Conservation (phyloP, 2,797 vertebrate genomes). For the Sebastes reedi region DNA sequence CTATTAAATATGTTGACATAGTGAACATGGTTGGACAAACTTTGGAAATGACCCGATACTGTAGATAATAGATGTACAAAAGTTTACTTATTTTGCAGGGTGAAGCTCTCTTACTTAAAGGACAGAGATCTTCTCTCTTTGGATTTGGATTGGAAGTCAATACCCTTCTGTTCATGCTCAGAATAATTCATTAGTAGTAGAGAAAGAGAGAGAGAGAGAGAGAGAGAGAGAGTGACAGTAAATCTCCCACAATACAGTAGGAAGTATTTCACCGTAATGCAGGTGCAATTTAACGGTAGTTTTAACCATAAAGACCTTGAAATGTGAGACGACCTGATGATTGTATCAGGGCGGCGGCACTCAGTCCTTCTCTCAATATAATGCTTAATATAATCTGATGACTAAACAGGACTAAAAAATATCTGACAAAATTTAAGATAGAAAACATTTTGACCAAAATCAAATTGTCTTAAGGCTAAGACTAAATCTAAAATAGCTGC, state of each 20-base stretch:
- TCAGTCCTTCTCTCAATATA: too few species aligned
- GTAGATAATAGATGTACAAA: neutral
- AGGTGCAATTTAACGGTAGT: neutral
- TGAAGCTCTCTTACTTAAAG: neutral
- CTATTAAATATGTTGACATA: neutral
- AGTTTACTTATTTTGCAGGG: neutral
- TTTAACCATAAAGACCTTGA: neutral
- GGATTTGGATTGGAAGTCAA: neutral
- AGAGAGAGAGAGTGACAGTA: neutral
- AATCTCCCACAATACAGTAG: neutral
- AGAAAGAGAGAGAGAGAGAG: too few species aligned
- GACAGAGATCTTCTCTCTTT: neutral
- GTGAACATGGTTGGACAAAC: neutral
- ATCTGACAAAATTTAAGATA: too few species aligned
- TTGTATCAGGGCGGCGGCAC: too few species aligned
- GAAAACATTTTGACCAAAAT: too few species aligned
- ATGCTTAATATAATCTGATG: too few species aligned
- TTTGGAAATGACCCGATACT: neutral
- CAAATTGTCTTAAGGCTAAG: too few species aligned
- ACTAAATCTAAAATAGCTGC: too few species aligned
- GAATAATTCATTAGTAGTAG: slow-evolving; percentile 2
- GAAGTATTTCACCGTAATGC: neutral
- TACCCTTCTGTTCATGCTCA: neutral
- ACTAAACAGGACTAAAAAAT: too few species aligned
- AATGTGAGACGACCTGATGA: neutral